phyloP scores from a whole-genome alignment of 2,113 vertebrate species.

The Steatornis caripensis region DNA sequence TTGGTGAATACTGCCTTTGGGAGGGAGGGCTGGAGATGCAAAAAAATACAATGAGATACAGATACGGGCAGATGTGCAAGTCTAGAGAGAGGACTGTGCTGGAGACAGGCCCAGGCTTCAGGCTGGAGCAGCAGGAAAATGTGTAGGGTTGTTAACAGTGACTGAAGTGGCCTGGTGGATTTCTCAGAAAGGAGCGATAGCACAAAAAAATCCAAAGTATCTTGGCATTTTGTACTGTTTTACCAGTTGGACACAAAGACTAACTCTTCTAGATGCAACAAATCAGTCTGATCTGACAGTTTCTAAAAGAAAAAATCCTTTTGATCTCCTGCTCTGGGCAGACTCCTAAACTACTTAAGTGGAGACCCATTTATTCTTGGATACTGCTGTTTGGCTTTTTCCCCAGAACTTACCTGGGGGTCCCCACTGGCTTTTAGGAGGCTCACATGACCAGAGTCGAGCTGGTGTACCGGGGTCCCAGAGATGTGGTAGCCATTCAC shows the following conservation, averaged over 20 bases:
- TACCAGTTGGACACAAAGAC: neutral
- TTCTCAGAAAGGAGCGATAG: neutral
- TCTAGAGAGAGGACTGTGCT: neutral
- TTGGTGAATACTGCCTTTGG: constrained; percentile 45
- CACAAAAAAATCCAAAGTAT: neutral
- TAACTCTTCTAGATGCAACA: neutral
- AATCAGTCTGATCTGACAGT: neutral
- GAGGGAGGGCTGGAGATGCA: constrained; percentile 2
- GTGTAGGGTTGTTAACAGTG: neutral
- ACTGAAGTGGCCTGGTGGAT: neutral
- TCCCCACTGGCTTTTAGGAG: constrained; percentile 83
- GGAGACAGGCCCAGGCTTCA: neutral
- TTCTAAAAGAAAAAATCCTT: neutral
- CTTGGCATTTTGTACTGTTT: neutral
- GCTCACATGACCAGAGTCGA: constrained; percentile 79
- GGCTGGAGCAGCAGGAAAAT: neutral
- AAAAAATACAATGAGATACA: constrained; percentile 3
- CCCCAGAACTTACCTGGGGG: constrained; percentile 79
- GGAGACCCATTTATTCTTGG: neutral
- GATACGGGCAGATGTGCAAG: neutral
- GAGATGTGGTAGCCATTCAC: constrained; percentile 94
- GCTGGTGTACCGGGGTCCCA: constrained; percentile 82
- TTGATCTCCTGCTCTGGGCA: neutral
- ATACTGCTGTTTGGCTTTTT: neutral
- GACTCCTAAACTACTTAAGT: neutral